A percentile compares a stretch with the other conserved stretches of the same genome.
phyloP scores from a whole-genome alignment of 2,113 vertebrate species.

The Vombatus ursinus region DNA sequence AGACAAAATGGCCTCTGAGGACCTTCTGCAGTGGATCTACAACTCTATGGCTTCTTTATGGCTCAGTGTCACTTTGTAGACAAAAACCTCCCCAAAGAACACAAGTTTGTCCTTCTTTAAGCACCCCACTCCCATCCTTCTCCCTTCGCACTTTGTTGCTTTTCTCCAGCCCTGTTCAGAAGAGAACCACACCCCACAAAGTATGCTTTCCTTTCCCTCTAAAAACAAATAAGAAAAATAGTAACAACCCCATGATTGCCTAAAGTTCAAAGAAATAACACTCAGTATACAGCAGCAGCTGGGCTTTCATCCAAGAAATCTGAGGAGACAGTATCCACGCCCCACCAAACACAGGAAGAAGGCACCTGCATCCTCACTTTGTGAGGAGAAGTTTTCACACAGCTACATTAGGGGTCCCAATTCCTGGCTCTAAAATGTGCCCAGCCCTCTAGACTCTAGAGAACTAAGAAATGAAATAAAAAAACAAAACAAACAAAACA shows the following conservation, averaged over 20 bases:
- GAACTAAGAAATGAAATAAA: background rate
- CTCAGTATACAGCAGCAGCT: background rate
- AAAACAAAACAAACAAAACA: background rate
- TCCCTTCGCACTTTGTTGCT: background rate
- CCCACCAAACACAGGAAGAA: background rate
- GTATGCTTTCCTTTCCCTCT: background rate
- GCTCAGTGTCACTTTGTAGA: background rate
- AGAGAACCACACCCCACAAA: background rate
- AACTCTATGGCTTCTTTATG: background rate
- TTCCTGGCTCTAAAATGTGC: background rate
- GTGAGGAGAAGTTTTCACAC: background rate
- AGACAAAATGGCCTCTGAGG: background rate
- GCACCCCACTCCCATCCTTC: background rate
- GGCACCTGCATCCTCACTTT: background rate
- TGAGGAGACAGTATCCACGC: background rate
- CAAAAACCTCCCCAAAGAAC: background rate
- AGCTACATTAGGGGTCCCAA: background rate
- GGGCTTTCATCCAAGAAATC: background rate
- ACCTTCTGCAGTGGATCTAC: background rate
- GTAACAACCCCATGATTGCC: background rate
- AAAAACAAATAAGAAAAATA: background rate
- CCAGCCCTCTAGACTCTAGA: background rate
- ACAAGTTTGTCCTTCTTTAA: background rate
- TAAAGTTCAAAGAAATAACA: background rate
- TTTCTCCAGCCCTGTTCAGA: background rate